phyloP scores from a whole-genome alignment of 2,113 vertebrate genomes.

The Tragelaphus imberbis region DNA sequence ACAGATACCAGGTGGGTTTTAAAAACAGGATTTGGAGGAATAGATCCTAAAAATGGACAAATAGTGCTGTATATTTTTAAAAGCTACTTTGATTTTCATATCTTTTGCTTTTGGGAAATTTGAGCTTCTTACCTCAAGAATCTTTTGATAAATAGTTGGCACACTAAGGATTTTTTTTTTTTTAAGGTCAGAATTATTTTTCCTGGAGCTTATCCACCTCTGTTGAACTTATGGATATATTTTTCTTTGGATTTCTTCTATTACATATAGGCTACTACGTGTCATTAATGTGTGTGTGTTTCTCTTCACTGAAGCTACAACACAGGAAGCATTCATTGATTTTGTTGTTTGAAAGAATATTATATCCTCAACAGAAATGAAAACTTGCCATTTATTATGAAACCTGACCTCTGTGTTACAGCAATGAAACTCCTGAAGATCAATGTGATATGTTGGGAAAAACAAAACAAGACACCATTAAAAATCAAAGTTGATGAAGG shows the following conservation, averaged over 20 bases:
- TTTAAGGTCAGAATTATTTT: not conserved
- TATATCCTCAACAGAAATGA: not conserved
- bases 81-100: not conserved
- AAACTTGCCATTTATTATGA: slow-evolving; percentile 38
- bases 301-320: not conserved
- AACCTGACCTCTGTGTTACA: slow-evolving; percentile 38
- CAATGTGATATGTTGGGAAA: not conserved
- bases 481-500: slow-evolving; percentile 51
- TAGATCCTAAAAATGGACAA: not conserved
- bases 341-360: slow-evolving; percentile 28
- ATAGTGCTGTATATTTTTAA: not conserved
- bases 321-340: not conserved
- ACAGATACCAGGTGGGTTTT: not conserved
- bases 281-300: not conserved
- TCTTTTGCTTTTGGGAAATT: not conserved
- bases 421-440: slow-evolving; percentile 21
- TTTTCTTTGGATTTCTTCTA: not conserved
- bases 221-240: not conserved
- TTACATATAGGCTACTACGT: not conserved
- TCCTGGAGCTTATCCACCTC: not conserved
- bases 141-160: not conserved
- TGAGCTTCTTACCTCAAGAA: not conserved
- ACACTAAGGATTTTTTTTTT: not conserved
- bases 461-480: not conserved
- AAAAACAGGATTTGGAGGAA: not conserved